Conservation (phyloP, 1,140 invertebrate species). For the Pseudomyrmex flavicornis region DNA sequence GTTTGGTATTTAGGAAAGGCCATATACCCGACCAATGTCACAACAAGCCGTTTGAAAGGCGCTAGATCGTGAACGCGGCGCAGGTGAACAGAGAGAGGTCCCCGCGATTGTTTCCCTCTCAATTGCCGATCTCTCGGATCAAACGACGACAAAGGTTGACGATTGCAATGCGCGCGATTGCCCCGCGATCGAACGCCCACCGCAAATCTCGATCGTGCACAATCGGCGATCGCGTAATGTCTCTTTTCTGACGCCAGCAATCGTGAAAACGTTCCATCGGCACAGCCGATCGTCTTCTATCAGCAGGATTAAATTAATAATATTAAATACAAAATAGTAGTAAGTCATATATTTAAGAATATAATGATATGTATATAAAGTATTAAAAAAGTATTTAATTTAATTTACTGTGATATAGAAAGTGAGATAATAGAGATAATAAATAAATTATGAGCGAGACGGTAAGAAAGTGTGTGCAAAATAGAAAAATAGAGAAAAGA, state of each 20-base stretch:
- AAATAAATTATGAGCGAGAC: no score
- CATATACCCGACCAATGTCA: slow-evolving; percentile 84
- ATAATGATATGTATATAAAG: no score
- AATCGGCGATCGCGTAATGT: background rate
- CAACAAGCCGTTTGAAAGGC: slow-evolving; percentile 83
- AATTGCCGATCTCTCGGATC: slow-evolving; percentile 53
- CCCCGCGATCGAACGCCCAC: slow-evolving; percentile 57
- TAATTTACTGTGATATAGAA: no score
- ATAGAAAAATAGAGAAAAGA: no score
- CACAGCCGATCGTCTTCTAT: no score
- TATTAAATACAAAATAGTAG: no score
- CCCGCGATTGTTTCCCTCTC: slow-evolving; percentile 41
- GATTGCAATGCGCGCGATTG: slow-evolving; percentile 54
- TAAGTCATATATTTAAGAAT: no score
- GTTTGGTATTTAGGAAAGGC: slow-evolving; percentile 85
- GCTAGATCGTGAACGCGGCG: slow-evolving; percentile 77
- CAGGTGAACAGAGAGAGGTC: slow-evolving; percentile 63
- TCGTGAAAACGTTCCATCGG: no score
- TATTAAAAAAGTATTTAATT: no score
- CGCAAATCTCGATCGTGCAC: slow-evolving; percentile 52
- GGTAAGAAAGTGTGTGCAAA: no score
- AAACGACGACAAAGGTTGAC: slow-evolving; percentile 64
- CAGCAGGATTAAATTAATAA: background rate
- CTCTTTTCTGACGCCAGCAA: background rate
- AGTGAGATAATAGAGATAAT: no score